A percentile compares a stretch with the other conserved stretches of the same genome.
These are phyloP conservation scores for Pelodytes ibericus DNA, from an alignment of 2,797 vertebrate genomes.

Conservation along the genomic window DNA sequence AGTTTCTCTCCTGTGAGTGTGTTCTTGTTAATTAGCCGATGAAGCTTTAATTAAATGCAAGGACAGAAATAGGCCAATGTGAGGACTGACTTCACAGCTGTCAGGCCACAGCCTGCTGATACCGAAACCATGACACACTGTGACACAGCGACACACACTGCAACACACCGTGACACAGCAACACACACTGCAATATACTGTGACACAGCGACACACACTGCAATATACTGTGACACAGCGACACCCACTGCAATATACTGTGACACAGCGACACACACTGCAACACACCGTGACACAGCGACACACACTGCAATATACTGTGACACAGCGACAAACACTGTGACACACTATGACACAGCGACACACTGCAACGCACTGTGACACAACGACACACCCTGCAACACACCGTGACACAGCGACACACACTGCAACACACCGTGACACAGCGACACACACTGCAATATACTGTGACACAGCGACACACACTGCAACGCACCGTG, in stretches of 20 bases:
- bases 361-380: neutral
- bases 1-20: neutral
- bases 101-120: neutral
- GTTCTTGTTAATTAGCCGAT: neutral
- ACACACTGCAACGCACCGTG: too few relatives aligned
- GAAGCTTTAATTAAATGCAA: neutral
- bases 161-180: neutral
- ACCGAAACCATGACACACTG: too few relatives aligned
- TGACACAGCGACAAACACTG: neutral
- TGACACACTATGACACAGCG: neutral
- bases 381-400: too few relatives aligned
- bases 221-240: neutral
- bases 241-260: neutral
- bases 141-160: neutral
- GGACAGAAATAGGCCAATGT: constrained; percentile 25
- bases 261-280: neutral
- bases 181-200: neutral
- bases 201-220: neutral
- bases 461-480: too few relatives aligned
- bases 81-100: neutral
- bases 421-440: too few relatives aligned
- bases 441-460: too few relatives aligned
- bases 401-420: too few relatives aligned
- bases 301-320: neutral
- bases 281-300: too few relatives aligned